Base-by-base conservation (phyloP, 2,888 invertebrate species). In the Campoletis raptor region DNA sequence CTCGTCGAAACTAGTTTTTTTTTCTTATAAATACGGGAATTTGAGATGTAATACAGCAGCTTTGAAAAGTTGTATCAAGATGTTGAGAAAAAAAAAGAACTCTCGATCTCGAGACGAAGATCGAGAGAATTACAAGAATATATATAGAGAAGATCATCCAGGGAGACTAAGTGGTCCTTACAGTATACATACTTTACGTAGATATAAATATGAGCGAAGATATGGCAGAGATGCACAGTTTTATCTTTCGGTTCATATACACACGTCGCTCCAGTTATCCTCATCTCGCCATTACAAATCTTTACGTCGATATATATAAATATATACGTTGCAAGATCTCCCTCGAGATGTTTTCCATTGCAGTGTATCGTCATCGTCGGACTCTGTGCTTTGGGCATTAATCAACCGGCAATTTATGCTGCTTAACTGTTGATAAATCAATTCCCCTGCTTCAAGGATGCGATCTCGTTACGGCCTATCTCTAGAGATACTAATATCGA, bases 391-490 rank as follows among this genome's bases (percentile, higher is more conserved):
- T 64, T 64, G 70, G 79, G 90, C 91, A 91, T 91, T 91, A 91
- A 91, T 91, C 91, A 89, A 87, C 57, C 78, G 74, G 83, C 90
- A 89, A 91, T 91, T 91, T 90, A 91, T 91, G 88, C 89, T 90
- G 89, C 89, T 92, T 91, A 90, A 88, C 87, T 88, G 88, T 90
- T 91, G 91, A 92, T 91, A 91, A 92, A 91, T 91, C 91, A 91
- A 92, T 92, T 91, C 90, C 89, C 89, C 88, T 86, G 80, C 74
- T 72, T 52, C 57, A 24, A 70, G 66, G 78, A 83, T 36, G 87
- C 69, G 86, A 89, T 90, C 88, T 86, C 70, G 84, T 57, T 52
- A 52, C 70, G 70, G 72, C 86, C 69, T 48, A 73, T 66, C 80
- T 67, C 54, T 21, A 57, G 48, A 42, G 78, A 74, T 83, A 52